Conservation (phyloP, 2,888 invertebrate genomes). For the Digitonthophagus gazella region DNA sequence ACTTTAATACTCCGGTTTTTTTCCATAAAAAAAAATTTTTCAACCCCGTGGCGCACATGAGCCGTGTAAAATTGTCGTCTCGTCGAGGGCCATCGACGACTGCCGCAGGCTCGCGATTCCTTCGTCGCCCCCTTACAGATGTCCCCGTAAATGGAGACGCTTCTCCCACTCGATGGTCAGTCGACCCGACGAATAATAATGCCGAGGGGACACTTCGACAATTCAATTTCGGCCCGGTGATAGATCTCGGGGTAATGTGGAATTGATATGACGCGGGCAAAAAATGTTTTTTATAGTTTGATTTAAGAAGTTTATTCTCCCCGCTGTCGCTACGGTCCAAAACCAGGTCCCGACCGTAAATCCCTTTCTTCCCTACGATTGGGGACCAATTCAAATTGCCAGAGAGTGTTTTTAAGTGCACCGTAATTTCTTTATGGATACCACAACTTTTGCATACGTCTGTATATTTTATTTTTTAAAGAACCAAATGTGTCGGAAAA, state of each 20-base stretch:
- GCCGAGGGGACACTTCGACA: slow-evolving; percentile 44
- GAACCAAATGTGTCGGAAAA: too few relatives aligned
- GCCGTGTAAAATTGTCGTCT: slow-evolving; percentile 50
- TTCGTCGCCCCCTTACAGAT: slow-evolving; percentile 47
- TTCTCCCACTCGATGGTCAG: slow-evolving; percentile 45
- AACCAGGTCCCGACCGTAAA: slow-evolving; percentile 5
- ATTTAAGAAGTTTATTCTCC: slow-evolving; percentile 29
- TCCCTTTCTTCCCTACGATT: background rate
- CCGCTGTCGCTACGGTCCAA: background rate
- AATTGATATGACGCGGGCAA: slow-evolving; percentile 49
- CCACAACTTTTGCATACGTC: background rate
- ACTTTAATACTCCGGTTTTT: background rate
- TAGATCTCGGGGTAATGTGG: slow-evolving; percentile 50
- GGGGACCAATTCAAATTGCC: background rate
- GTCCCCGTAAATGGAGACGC: slow-evolving; percentile 43
- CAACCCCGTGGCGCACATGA: slow-evolving; percentile 39
- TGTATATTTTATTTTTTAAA: too few relatives aligned
- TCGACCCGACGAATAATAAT: slow-evolving; percentile 48
- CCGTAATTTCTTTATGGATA: background rate
- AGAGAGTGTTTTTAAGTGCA: background rate
- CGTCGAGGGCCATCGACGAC: slow-evolving; percentile 48
- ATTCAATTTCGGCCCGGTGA: slow-evolving; percentile 50
- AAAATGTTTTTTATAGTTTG: slow-evolving; percentile 41
- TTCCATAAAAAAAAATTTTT: slow-evolving; percentile 1
- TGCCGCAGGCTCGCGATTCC: slow-evolving; percentile 44